Conservation (phyloP, 2,113 vertebrate species). For the Pyrgilauda ruficollis region DNA sequence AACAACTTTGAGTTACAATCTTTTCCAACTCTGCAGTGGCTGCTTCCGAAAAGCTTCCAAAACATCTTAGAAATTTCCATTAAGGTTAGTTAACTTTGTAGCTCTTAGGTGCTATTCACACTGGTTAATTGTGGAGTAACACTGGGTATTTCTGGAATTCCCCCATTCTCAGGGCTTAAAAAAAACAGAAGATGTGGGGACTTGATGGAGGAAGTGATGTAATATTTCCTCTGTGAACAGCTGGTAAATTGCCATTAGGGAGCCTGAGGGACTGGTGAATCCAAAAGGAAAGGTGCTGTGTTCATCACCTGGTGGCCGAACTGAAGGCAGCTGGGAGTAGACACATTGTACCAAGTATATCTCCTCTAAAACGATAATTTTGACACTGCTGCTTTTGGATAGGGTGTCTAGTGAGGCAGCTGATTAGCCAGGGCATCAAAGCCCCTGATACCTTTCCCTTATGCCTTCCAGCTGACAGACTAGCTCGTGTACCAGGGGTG, state of each 20-base stretch:
- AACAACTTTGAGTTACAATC: not conserved
- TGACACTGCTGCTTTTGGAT: not conserved
- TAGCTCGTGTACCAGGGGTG: conserved; percentile 70
- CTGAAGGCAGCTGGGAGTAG: not conserved
- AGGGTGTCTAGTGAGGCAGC: not conserved
- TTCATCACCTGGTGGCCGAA: not conserved
- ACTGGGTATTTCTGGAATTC: not conserved
- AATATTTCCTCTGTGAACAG: not conserved
- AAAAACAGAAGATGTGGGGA: not conserved
- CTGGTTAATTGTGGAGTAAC: not conserved
- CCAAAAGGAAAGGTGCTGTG: not conserved
- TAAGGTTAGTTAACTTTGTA: not conserved
- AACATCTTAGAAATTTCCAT: not conserved
- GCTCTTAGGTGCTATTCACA: not conserved
- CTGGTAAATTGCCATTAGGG: not conserved
- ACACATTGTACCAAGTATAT: not conserved
- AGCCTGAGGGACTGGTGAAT: not conserved
- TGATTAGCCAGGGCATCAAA: not conserved
- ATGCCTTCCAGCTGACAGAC: conserved; percentile 68
- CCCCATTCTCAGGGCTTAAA: not conserved
- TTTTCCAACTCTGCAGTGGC: not conserved
- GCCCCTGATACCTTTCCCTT: not conserved
- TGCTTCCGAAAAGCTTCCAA: not conserved
- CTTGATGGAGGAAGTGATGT: not conserved
- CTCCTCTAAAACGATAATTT: not conserved